Percentiles rank a stretch among this genome's conserved stretches.
Evolutionary conservation across 1,140 invertebrate species (phyloP).

Genomic region (Drosophila setifemur): DNA sequence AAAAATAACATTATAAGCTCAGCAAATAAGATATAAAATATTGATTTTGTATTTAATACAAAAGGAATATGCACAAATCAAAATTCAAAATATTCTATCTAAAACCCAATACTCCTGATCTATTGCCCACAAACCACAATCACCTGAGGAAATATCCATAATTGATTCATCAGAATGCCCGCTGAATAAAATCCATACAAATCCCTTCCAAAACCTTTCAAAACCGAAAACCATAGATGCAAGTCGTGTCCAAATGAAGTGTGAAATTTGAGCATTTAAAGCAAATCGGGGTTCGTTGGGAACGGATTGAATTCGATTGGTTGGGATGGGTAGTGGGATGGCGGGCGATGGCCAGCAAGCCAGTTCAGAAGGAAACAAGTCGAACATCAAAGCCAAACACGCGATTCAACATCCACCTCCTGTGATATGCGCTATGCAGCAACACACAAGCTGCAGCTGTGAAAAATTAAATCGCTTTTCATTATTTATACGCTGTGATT

Average conservation of each 20-base stretch:
- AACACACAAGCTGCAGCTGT: constrained; percentile 50
- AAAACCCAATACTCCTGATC: not conserved
- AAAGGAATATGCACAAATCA: no score
- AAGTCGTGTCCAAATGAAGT: constrained; percentile 45
- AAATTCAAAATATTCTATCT: not conserved
- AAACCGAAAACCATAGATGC: not conserved
- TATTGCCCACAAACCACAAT: constrained; percentile 5
- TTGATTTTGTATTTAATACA: no score
- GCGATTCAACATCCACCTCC: constrained; percentile 4
- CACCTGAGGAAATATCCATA: constrained; percentile 8
- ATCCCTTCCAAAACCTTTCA: constrained; percentile 11
- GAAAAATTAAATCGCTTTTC: constrained; percentile 74
- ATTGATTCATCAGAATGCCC: constrained; percentile 15
- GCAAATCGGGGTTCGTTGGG: constrained; percentile 7
- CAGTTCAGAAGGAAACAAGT: not conserved
- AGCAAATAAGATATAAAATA: no score
- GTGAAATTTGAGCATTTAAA: constrained; percentile 56
- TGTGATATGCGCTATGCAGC: not conserved
- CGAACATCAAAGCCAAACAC: constrained; percentile 26
- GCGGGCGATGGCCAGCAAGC: constrained; percentile 6
- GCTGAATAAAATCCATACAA: constrained; percentile 13
- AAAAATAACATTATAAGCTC: no score
- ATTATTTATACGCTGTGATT: constrained; percentile 76
- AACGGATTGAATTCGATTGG: not conserved
- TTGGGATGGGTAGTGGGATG: no score